A percentile compares a stretch with the other conserved stretches of the same genome.
phyloP scores from a whole-genome alignment of 2,797 vertebrate genomes.

The Artibeus lituratus region DNA sequence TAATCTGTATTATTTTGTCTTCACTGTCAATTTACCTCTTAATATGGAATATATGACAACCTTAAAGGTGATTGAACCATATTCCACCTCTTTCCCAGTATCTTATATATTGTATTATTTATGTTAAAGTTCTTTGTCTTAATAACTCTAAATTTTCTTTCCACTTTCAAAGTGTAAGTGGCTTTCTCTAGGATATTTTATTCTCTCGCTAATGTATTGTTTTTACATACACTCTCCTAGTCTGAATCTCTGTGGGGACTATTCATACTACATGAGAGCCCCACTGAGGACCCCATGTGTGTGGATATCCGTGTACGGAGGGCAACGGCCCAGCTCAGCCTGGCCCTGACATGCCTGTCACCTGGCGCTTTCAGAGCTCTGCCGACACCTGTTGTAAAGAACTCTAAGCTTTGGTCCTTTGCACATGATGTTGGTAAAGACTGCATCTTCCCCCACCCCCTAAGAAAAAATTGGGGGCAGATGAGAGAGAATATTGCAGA shows the following conservation, averaged over 20 bases:
- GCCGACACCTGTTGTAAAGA: background rate
- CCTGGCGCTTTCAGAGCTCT: background rate
- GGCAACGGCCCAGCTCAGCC: background rate
- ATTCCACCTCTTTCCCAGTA: background rate
- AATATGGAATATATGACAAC: background rate
- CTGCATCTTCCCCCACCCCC: background rate
- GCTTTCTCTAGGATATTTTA: background rate
- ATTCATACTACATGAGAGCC: background rate
- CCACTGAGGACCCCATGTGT: background rate
- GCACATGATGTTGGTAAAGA: background rate
- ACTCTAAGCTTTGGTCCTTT: background rate
- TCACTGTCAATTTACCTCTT: background rate
- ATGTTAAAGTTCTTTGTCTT: background rate
- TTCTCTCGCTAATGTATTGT: background rate
- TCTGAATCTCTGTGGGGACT: background rate
- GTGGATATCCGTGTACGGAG: background rate
- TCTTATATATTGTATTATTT: background rate
- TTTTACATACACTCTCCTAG: background rate
- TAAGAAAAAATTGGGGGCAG: background rate
- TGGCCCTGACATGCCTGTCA: background rate
- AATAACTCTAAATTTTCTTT: background rate
- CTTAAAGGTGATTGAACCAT: background rate
- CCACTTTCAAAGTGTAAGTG: background rate
- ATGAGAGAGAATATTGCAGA: background rate
- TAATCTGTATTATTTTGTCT: background rate